Conservation (phyloP, 1,140 invertebrate genomes). For the Drosophila repleta region DNA sequence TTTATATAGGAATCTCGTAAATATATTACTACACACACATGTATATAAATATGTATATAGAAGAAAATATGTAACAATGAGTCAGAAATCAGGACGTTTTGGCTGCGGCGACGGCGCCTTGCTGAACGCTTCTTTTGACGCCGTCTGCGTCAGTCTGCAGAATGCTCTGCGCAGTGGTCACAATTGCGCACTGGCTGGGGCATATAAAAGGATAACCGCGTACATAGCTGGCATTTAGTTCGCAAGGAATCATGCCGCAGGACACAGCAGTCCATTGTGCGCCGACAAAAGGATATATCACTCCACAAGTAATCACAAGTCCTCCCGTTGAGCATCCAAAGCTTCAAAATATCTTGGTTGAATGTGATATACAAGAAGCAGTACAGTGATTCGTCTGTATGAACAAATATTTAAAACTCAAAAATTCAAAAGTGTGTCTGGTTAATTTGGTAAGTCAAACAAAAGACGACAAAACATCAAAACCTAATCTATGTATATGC, state of each 20-base stretch:
- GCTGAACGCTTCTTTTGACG: constrained; percentile 56
- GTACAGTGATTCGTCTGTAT: too few species aligned
- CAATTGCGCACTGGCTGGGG: constrained; percentile 57
- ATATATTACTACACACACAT: too few species aligned
- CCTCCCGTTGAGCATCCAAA: not conserved
- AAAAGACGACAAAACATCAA: too few species aligned
- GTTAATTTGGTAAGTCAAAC: not conserved
- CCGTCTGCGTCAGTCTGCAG: constrained; percentile 55
- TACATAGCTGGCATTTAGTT: constrained; percentile 60
- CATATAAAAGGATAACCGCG: constrained; percentile 68
- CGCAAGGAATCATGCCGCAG: constrained; percentile 63
- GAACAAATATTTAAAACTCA: not conserved
- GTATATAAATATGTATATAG: too few species aligned
- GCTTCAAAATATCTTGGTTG: not conserved
- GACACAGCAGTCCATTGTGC: constrained; percentile 46
- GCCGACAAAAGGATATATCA: constrained; percentile 15
- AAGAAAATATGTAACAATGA: constrained; percentile 45
- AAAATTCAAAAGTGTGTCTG: not conserved
- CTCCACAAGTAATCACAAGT: constrained; percentile 3
- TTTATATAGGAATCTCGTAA: too few species aligned
- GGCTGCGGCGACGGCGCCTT: constrained; percentile 72
- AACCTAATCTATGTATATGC: too few species aligned
- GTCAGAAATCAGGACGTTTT: constrained; percentile 64
- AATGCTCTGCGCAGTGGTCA: constrained; percentile 64
- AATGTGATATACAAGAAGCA: too few species aligned